These are phyloP conservation scores for Tragelaphus strepsiceros DNA, from an alignment of 2,113 vertebrate genomes.

Conservation along the genomic window DNA sequence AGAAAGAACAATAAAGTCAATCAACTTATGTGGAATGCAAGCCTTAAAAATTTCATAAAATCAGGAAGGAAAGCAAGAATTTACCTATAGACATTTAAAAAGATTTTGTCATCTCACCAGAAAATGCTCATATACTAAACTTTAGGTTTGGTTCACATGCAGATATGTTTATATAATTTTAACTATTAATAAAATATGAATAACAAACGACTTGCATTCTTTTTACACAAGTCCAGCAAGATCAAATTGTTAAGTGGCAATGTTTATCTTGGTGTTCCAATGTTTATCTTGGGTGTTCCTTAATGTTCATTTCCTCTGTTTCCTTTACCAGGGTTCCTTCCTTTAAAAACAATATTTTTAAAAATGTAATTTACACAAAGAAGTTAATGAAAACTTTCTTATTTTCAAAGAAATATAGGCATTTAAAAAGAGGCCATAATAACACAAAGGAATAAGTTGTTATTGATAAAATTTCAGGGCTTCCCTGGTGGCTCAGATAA, in stretches of 20 bases:
- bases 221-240: neutral
- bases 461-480: neutral
- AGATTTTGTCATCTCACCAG: neutral
- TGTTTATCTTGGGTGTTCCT: conserved; percentile 20
- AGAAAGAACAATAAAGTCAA: conserved; percentile 23
- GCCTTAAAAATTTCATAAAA: conserved; percentile 10
- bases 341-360: neutral
- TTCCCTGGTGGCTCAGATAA: neutral
- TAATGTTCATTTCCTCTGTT: conserved; percentile 4
- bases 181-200: neutral
- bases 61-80: neutral
- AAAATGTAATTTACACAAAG: neutral
- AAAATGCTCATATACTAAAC: neutral
- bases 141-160: neutral
- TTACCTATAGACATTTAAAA: neutral
- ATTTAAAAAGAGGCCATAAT: neutral
- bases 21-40: neutral
- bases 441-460: neutral
- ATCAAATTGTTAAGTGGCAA: neutral
- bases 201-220: neutral
- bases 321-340: neutral
- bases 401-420: neutral
- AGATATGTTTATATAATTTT: neutral
- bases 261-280: neutral
- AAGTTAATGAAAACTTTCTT: conserved; percentile 3